Percentiles rank a stretch among this genome's conserved stretches.
Evolutionary conservation across 2,888 invertebrate species (phyloP).

Genomic region (Sialis lutaria): DNA sequence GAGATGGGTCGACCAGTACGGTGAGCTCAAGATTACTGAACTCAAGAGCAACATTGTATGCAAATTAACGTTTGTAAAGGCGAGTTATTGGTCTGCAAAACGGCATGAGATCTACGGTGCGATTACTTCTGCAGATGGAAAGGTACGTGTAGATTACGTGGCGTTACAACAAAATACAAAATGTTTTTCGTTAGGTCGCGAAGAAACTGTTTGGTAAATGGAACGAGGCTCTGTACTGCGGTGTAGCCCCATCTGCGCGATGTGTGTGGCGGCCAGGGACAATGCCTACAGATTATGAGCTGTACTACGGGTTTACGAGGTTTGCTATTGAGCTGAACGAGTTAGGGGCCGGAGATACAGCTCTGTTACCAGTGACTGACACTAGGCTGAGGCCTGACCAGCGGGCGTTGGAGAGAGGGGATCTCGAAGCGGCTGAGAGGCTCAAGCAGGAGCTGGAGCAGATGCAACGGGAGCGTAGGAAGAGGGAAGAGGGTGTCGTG

Average conservation of each 20-base stretch:
- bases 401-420: conserved; percentile 60
- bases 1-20: conserved; percentile 76
- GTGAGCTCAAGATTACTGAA: conserved; percentile 52
- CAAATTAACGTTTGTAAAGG: conserved; percentile 68
- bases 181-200: conserved; percentile 15
- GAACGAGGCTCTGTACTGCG: conserved; percentile 65
- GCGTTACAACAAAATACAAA: too few species aligned
- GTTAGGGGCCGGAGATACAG: conserved; percentile 37
- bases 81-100: conserved; percentile 61
- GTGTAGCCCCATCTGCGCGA: conserved; percentile 49
- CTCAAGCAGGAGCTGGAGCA: conserved; percentile 56
- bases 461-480: conserved; percentile 51
- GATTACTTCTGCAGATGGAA: conserved; percentile 37
- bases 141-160: conserved; percentile 16
- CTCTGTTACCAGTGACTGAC: conserved; percentile 53
- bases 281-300: conserved; percentile 61
- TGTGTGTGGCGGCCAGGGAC: conserved; percentile 69
- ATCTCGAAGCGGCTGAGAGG: conserved; percentile 50
- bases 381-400: conserved; percentile 50
- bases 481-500: conserved; percentile 30
- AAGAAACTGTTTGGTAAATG: conserved; percentile 58
- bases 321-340: conserved; percentile 77
- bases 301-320: conserved; percentile 70
- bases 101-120: conserved; percentile 62
- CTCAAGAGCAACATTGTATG: conserved; percentile 43